Evolutionary conservation across 2,113 vertebrate species (phyloP), one percentile per base, ranked within the genome.

Genomic region (Dunckerocampus dactyliophorus): DNA sequence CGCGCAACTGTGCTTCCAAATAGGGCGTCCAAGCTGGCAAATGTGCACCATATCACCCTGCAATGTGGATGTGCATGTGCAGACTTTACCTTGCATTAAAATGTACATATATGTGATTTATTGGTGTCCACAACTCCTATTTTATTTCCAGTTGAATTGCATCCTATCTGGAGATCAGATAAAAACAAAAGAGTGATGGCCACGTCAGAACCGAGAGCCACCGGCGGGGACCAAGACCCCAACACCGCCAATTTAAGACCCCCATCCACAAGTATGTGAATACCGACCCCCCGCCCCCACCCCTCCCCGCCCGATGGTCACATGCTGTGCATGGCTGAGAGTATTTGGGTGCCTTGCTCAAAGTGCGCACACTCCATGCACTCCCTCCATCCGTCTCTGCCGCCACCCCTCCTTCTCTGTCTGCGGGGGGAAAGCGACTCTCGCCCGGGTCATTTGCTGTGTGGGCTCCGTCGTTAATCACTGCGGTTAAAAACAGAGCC

Each of bases 231-330:
- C 75, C 92, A 92, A 71, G 93, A 98, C 83, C 91, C 94, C 84
- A 93, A 91, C 82, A 87, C 95, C 4, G 84, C 89, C 77, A 96
- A 94, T 92, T 90, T 98, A 79, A 93, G 92, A 92, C 93, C 95
- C 80, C 91, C 94, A 83, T 93, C 95, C 69, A 89, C 94, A 94
- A 93, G 96, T 98, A 97, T 86, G 94, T 86, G n/a, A 14, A 8
- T 15, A 42, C 11, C 11, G 19, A 48, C 46, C 16, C 6, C 46
- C 46, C 16, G 1, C 17, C 57, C 50, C 54, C n/a, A n/a, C n/a
- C 49, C 50, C 73, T 34, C 50, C 34, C 48, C 58, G 51, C 67
- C 43, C 19, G 19, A 13, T 46, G 68, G 14, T 31, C 46, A 3
- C 24, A 57, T 52, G 61, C 39, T 55, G 67, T 52, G 46, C 16